Base-by-base conservation (phyloP, 2,797 vertebrate genomes). In the Dendrocincla fuliginosa region DNA sequence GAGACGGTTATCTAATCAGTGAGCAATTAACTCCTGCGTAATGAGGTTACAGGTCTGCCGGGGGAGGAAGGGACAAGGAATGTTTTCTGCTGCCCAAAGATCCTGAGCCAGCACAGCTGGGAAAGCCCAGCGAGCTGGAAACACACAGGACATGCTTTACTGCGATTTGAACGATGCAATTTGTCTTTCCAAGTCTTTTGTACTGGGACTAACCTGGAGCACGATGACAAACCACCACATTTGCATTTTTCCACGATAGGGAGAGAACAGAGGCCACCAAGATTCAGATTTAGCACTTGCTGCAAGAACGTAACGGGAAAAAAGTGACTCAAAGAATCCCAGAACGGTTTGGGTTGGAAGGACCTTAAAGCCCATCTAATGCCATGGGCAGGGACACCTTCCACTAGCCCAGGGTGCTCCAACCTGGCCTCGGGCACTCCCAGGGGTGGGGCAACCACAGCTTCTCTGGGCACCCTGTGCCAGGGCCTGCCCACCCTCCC, bases 1-100 rank as follows among this genome's bases (percentile, higher is more conserved):
- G 52, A 47, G 23, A 2, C 37, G 44, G 18, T 8, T 32, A 27
- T 4, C 52, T 52, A 5, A 60, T 15, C 46, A 20, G 16, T 5
- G 9, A 19, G 67, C 16, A 49, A 60, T 71, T 52, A 78, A 42
- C 17, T 0, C 4, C 5, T 1, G 28, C 1, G 4, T 5, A 52
- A 67, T 1, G 9, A 56, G 44, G 47, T 0, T 23, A 12, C 16
- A 17, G 49, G 2, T 42, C 24, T 11, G 52, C 16, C 32, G 4
- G 42, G 33, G n/a, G 33, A 84, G 24, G 55, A 20, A 41, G 19
- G 35, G 27, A 10, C 19, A 33, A 41, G 11, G 24, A 33, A 41
- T 0, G 12, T 3, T 69, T n/a, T n/a, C 65, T 49, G 25, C 68
- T 52, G 24, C 0, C 0, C 22, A 30, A 37, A 67, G 11, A 15